Evolutionary conservation across 37 sponge, comb jelly and placozoan genomes (phyloP), one percentile per base, ranked within the genome.

Genomic region (Agelas oroides): DNA sequence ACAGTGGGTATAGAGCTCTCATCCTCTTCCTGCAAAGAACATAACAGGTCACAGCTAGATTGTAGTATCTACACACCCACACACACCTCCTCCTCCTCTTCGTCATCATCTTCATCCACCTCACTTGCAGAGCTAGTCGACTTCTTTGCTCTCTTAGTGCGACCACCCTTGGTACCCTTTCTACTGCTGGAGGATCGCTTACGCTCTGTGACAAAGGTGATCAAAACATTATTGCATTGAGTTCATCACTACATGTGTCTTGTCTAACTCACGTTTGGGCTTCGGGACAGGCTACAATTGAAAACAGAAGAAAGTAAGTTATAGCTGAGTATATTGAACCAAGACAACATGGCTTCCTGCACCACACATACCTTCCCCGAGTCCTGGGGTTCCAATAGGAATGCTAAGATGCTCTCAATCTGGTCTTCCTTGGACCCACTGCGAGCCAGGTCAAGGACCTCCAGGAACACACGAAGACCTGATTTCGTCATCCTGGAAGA

Each of bases 311-410:
- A 3, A 46, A 46, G 6, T 8, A n/a, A n/a, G n/a, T n/a, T n/a
- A n/a, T n/a, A n/a, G n/a, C n/a, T n/a, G n/a, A n/a, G 46, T 46
- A 46, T 46, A 46, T 8, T 8, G 8, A 3, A 46, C 46, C n/a
- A n/a, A n/a, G 8, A 46, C 46, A 46, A 3, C 46, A 46, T 46
- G 8, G 6, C 46, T 46, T 46, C 46, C 8, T 46, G 6, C n/a
- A n/a, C 46, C 8, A 8, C 6, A 8, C 46, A 46, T 46, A 46
- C 76, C 28, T 33, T 76, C 27, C 76, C 76, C 5, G 34, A 35
- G 36, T 79, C 63, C 19, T 32, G 23, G 70, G 89, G 89, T 18
- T 78, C 59, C 63, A 83, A 46, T 14, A 89, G 65, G 56, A 89
- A 89, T 6, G 65, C 70, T 60, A 89, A 35, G 41, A 89, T 82